Conservation (phyloP, 1,140 invertebrate genomes). For the Bombus breviceps region DNA sequence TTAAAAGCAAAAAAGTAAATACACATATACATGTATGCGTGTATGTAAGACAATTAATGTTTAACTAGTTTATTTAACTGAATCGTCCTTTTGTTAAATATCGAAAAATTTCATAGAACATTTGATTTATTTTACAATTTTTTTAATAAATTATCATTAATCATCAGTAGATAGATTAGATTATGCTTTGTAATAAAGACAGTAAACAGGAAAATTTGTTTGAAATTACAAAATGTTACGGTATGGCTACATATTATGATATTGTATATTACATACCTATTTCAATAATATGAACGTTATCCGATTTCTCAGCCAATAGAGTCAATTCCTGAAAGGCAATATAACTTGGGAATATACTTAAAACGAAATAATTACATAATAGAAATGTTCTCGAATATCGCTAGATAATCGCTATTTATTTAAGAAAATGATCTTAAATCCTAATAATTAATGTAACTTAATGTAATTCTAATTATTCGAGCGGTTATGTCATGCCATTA, state of each 20-base stretch:
- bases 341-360: background rate
- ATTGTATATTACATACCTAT: conserved; percentile 83
- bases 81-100: background rate
- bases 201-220: background rate
- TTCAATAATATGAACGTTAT: conserved; percentile 87
- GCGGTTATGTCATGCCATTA: background rate
- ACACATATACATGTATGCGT: too few relatives aligned
- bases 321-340: conserved; percentile 85
- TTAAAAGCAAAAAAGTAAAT: too few relatives aligned
- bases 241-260: background rate
- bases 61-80: too few relatives aligned
- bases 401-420: background rate
- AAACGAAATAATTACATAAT: background rate
- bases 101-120: background rate
- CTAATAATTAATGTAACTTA: background rate
- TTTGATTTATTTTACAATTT: background rate
- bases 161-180: background rate
- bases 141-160: background rate
- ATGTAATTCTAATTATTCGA: conserved; percentile 23
- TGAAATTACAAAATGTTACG: background rate
- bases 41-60: too few relatives aligned
- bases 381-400: background rate
- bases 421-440: background rate
- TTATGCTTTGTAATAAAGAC: background rate
- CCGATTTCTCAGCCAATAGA: conserved; percentile 83